Conservation (phyloP, 2,888 invertebrate genomes). For the Drosophila cyrtoloma region DNA sequence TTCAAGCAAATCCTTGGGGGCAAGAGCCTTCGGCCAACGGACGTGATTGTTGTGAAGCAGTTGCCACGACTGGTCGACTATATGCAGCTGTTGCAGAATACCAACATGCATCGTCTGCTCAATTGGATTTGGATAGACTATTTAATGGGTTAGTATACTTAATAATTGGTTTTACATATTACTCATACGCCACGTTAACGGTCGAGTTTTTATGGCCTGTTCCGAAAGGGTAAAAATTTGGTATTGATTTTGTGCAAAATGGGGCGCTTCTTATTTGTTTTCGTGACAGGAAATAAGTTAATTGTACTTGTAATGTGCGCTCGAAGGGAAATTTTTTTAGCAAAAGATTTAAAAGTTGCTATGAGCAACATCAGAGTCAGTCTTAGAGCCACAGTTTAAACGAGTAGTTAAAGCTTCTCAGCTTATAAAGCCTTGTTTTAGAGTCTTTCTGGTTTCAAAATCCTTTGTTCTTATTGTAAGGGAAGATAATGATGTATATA, state of each 20-base stretch:
- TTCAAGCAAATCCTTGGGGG: constrained; percentile 81
- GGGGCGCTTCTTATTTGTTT: background rate
- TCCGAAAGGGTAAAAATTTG: background rate
- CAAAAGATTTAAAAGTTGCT: background rate
- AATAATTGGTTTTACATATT: background rate
- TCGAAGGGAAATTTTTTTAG: background rate
- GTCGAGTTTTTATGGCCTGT: background rate
- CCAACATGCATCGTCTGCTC: constrained; percentile 72
- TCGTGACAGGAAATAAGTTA: background rate
- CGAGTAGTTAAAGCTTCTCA: too few species aligned
- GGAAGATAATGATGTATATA: background rate
- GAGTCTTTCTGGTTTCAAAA: background rate
- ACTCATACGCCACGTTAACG: background rate
- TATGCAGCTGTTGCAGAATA: constrained; percentile 77
- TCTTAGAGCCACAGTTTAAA: background rate
- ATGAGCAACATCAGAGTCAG: background rate
- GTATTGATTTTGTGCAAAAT: background rate
- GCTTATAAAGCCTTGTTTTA: background rate
- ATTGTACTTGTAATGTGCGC: background rate
- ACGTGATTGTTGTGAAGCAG: constrained; percentile 74
- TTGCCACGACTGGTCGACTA: constrained; percentile 75
- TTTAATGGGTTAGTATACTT: constrained; percentile 76
- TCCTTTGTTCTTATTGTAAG: background rate
- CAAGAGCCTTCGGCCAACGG: constrained; percentile 73
- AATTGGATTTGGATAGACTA: constrained; percentile 84